Base-by-base conservation (phyloP, 53 echinoderm and acorn worm species). In the Pentamera pediparva region DNA sequence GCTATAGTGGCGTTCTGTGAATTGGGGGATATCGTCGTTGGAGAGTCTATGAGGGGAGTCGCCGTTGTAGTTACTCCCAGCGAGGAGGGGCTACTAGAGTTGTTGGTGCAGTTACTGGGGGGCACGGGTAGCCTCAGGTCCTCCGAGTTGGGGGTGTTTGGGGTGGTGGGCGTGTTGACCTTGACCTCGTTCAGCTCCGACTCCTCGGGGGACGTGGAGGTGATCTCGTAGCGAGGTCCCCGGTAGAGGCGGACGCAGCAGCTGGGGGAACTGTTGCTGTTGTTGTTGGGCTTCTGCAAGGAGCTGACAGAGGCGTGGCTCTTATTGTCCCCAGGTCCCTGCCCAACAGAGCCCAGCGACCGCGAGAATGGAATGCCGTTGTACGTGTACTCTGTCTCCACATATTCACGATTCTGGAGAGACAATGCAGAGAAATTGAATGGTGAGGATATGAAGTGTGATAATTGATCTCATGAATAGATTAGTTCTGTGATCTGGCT, bases 381-480 rank as follows among this genome's bases (percentile, higher is more conserved):
- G 78, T 95, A 95, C 28, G 96, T 95, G 77, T 95, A 95, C 83
- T 95, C 96, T 9, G 90, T 95, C 69, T 95, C 96, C 35, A 88
- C 88, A 74, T 91, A 95, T 67, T 83, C 81, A 20, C 96, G 96
- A 82, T 95, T 91, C 96, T 95, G 83, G 53, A 65, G 19, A 55
- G 34, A n/a, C 33, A 4, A 71, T 34, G 20, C n/a, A 18, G 52
- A 81, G 20, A 29, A 15, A 55, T 27, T 17, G 28, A 20, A 43
- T 43, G n/a, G 20, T 32, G 19, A 35, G 20, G 24, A 55, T n/a
- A n/a, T n/a, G n/a, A n/a, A n/a, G n/a, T n/a, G n/a, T n/a, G n/a
- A n/a, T n/a, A n/a, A n/a, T n/a, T n/a, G n/a, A n/a, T n/a, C n/a
- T n/a, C n/a, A n/a, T n/a, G n/a, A n/a, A n/a, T n/a, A n/a, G n/a